A percentile compares a stretch with the other conserved stretches of the same genome.
phyloP scores from a whole-genome alignment of 2,113 vertebrate species.

The Marmota flaviventris region DNA sequence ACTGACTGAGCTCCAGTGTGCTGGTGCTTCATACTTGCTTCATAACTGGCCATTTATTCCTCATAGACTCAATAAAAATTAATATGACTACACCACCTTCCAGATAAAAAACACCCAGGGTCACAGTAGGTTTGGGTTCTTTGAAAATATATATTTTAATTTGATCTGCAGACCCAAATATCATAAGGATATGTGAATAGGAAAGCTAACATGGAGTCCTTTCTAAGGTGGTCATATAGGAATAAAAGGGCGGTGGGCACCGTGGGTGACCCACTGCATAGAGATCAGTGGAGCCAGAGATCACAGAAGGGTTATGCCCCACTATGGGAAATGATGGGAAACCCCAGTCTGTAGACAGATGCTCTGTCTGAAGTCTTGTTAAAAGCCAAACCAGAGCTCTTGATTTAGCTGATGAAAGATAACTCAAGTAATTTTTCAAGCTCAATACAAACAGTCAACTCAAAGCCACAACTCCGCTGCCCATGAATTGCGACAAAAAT shows the following conservation, averaged over 20 bases:
- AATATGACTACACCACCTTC: not conserved
- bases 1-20: not conserved
- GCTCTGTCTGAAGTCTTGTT: not conserved
- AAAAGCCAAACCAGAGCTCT: constrained; percentile 14
- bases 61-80: not conserved
- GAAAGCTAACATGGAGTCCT: not conserved
- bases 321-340: not conserved
- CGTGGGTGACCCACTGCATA: constrained; percentile 4
- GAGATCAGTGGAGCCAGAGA: not conserved
- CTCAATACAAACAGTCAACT: not conserved
- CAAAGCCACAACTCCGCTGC: not conserved
- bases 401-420: constrained; percentile 45
- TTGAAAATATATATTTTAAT: not conserved
- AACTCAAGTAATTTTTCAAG: constrained; percentile 61
- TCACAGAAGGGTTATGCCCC: constrained; percentile 10
- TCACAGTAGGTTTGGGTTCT: not conserved
- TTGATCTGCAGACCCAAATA: not conserved
- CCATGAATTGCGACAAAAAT: not conserved
- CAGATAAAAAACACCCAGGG: constrained; percentile 2
- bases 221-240: not conserved
- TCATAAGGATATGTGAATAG: not conserved
- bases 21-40: not conserved
- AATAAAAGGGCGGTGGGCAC: not conserved
- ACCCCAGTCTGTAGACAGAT: not conserved
- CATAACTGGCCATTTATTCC: not conserved